A percentile compares a stretch with the other conserved stretches of the same genome.
Conservation (phyloP, 1,140 invertebrate genomes). For the Euura saliciscinereae region DNA sequence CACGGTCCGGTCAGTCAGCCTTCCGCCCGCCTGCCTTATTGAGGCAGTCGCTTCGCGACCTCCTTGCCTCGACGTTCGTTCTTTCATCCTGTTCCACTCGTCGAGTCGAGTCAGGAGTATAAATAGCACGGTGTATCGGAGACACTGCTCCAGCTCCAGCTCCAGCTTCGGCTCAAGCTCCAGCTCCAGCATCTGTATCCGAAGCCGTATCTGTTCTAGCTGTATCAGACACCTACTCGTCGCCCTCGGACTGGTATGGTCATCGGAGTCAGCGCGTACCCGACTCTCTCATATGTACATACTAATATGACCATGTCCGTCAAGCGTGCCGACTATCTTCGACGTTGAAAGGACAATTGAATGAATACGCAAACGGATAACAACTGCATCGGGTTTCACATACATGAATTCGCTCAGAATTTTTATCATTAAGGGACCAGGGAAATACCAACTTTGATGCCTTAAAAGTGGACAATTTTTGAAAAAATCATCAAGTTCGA, state of each 20-base stretch:
- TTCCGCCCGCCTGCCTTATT: constrained; percentile 53
- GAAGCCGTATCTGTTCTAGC: constrained; percentile 19
- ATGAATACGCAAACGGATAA: constrained; percentile 1
- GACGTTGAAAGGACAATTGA: constrained; percentile 8
- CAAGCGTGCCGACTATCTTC: neutral
- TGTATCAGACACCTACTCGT: constrained; percentile 23
- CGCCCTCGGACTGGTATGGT: constrained; percentile 18
- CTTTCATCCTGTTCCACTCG: constrained; percentile 31
- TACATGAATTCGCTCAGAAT: too few species aligned
- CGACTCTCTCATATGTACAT: constrained; percentile 12
- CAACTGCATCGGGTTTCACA: too few species aligned
- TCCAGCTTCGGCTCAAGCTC: constrained; percentile 12
- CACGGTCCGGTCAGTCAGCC: constrained; percentile 45
- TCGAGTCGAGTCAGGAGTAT: constrained; percentile 46
- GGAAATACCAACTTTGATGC: too few species aligned
- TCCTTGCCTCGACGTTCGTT: constrained; percentile 26
- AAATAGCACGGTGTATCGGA: constrained; percentile 47
- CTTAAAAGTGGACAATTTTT: too few species aligned
- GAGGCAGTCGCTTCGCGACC: constrained; percentile 45
- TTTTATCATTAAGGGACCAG: too few species aligned
- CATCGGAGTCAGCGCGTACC: constrained; percentile 9
- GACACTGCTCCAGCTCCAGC: constrained; percentile 35
- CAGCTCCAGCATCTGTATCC: constrained; percentile 21
- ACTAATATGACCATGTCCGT: neutral
- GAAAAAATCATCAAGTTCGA: too few species aligned